Base-by-base conservation (phyloP, 2,797 vertebrate genomes). In the Kryptopterus vitreolus region DNA sequence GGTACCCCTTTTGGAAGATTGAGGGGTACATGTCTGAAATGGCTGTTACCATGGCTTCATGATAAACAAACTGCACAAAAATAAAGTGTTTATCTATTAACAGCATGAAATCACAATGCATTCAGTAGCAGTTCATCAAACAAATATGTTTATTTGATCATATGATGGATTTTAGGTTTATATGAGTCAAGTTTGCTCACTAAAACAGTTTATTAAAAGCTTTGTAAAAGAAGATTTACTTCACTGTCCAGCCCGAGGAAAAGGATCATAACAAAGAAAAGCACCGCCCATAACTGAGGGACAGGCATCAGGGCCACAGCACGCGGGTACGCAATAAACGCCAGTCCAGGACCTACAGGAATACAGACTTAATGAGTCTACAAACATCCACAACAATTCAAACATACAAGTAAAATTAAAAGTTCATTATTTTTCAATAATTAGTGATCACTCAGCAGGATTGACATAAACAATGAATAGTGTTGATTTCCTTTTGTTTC, bases 241-340 rank as follows among this genome's bases (percentile, higher is more conserved):
- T 98, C 95, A 86, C 96, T 98, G 84, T 99, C 98, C 82, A 99
- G 90, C 63, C 97, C 98, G 65, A 99, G 87, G 79, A 98, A 95
- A 84, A 99, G 92, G 81, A 99, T 90, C 98, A 98, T 99, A 65
- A 97, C 72, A 82, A 98, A 99, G 91, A 99, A 99, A 74, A 95
- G 95, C 86, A 96, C 91, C 16, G 98, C 95, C 98, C 98, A 99
- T 63, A 99, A 92, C 81, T 96, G 97, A 75, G 97, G 96, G 8
- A 94, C 62, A 0, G 98, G 98, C 97, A 99, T 99, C 87, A 97
- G 88, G 2, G 95, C 94, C 82, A 99, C 96, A 15, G 98, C 98
- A 50, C 95, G 94, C 65, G 97, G 97, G 82, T 96, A 99, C 0
- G 95, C 97, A 46, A 98, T 98, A 86, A 99, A 99, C 22, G 95